Evolutionary conservation across 2,797 vertebrate species (phyloP).

Genomic region (Tadarida brasiliensis): DNA sequence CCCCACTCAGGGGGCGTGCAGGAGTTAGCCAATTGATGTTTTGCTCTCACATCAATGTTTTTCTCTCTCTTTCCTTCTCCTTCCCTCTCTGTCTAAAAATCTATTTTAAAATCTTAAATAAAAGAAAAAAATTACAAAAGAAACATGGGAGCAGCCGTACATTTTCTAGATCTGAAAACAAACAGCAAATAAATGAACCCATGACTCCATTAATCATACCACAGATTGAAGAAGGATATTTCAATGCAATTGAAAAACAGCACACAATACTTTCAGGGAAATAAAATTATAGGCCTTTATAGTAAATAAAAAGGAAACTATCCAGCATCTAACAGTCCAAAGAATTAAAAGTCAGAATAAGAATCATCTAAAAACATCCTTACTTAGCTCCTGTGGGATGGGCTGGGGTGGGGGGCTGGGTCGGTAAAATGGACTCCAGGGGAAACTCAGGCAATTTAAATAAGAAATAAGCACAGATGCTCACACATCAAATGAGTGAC

Average conservation of each 20-base stretch:
- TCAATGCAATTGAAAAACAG: background rate
- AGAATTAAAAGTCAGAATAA: background rate
- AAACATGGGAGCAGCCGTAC: background rate
- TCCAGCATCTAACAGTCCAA: background rate
- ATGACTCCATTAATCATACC: slow-evolving; percentile 12
- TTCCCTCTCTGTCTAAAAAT: too few species aligned
- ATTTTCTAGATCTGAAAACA: slow-evolving; percentile 25
- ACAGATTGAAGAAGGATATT: background rate
- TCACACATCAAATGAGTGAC: background rate
- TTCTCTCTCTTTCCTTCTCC: too few species aligned
- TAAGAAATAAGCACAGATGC: background rate
- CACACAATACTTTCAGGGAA: background rate
- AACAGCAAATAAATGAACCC: background rate
- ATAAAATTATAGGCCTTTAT: background rate
- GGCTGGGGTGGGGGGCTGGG: background rate
- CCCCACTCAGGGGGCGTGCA: too few species aligned
- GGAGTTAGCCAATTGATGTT: too few species aligned
- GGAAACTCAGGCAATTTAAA: slow-evolving; percentile 30
- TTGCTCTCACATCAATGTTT: too few species aligned
- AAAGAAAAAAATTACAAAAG: background rate
- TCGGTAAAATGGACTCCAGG: background rate
- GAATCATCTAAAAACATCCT: background rate
- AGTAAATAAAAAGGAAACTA: slow-evolving; percentile 8
- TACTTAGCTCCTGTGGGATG: background rate
- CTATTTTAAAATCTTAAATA: too few species aligned